Evolutionary conservation across 2,797 vertebrate species (phyloP), one percentile per base, ranked within the genome.

Genomic region (Thamnophis elegans): DNA sequence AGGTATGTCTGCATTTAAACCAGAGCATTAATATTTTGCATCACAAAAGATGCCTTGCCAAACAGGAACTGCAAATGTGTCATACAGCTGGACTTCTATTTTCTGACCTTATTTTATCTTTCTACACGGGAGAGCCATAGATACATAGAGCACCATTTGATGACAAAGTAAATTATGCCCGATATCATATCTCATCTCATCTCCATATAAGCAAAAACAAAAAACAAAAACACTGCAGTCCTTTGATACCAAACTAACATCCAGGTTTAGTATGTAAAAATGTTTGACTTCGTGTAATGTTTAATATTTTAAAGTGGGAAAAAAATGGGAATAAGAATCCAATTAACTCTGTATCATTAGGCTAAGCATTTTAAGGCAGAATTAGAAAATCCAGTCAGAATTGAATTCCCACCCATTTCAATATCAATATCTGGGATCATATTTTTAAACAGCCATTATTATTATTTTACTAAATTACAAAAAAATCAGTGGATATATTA

Each of bases 91-190:
- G 13, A n/a, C 42, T 47, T 25, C 1, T 1, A 1, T 78, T 87
- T 54, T 88, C 60, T 2, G 53, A 55, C 42, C 28, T 85, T 53
- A 78, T 89, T 93, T 93, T 93, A 92, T 0, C 18, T 55, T 56
- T 85, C 68, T 20, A 47, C 87, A 92, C 32, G n/a, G 62, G 5
- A 68, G 26, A 62, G 10, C 25, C 26, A 68, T n/a, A 14, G 62
- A 68, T 28, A 32, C 87, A 93, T 86, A 26, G 92, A 91, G 95
- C 92, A 90, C 91, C 91, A 25, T 54, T 55, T 68, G 89, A 91
- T 92, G 92, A 91, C 89, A 92, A 91, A 28, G 18, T 36, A 68
- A 90, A 93, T 36, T 94, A 51, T 90, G 54, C 0, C 0, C 0
- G 28, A 42, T 32, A 73, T 65, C 10, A 0, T 42, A 55, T 91